Evolutionary conservation across 2,888 invertebrate genomes (phyloP).

Genomic region (Taenaris catops): DNA sequence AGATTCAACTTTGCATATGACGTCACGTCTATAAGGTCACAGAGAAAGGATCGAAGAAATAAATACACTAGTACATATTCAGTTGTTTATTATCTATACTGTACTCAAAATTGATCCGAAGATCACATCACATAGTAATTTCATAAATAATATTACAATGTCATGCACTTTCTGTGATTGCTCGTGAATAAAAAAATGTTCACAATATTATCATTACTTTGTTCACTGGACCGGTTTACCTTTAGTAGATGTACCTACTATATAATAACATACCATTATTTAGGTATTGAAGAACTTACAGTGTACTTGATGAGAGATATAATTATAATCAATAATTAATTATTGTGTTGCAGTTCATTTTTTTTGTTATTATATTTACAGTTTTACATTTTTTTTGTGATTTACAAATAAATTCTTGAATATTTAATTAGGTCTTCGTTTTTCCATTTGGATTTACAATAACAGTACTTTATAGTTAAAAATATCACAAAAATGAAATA

Average conservation of each 20-base stretch:
- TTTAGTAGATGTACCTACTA: slow-evolving; percentile 72
- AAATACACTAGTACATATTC: slow-evolving; percentile 81
- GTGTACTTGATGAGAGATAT: slow-evolving; percentile 74
- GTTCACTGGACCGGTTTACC: slow-evolving; percentile 78
- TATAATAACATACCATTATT: slow-evolving; percentile 65
- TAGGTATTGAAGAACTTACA: slow-evolving; percentile 75
- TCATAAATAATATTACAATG: slow-evolving; percentile 81
- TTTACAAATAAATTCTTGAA: slow-evolving; percentile 81
- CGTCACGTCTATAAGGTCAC: no score
- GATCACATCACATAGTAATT: slow-evolving; percentile 87
- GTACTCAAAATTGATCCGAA: slow-evolving; percentile 87
- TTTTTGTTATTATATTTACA: slow-evolving; percentile 79
- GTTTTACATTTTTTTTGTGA: slow-evolving; percentile 79
- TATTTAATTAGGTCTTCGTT: slow-evolving; percentile 80
- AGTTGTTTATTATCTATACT: slow-evolving; percentile 87
- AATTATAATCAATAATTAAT: slow-evolving; percentile 54
- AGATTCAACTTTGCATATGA: no score
- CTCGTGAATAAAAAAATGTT: slow-evolving; percentile 78
- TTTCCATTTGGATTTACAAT: slow-evolving; percentile 77
- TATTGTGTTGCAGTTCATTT: slow-evolving; percentile 78
- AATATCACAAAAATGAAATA: slow-evolving; percentile 81
- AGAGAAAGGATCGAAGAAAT: slow-evolving; percentile 25
- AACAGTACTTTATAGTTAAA: slow-evolving; percentile 81
- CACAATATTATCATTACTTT: slow-evolving; percentile 78
- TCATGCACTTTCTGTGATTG: slow-evolving; percentile 79